Conservation (phyloP, 2,888 invertebrate species). For the Salticus scenicus region DNA sequence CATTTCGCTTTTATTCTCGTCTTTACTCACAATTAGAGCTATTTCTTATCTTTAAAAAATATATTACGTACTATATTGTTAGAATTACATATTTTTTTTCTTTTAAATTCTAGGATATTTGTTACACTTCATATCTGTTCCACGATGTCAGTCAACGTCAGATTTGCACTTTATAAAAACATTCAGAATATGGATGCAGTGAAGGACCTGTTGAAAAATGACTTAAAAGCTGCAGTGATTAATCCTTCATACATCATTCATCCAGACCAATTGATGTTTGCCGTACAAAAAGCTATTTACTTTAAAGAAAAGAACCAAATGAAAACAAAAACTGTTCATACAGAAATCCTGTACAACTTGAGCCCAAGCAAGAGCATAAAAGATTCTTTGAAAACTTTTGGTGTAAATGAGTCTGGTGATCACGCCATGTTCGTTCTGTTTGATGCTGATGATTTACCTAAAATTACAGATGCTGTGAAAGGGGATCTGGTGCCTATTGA, state of each 20-base stretch:
- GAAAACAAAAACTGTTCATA: constrained; percentile 40
- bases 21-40: too few species aligned
- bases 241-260: constrained; percentile 37
- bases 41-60: too few species aligned
- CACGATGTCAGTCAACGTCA: not conserved
- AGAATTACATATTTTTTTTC: too few species aligned
- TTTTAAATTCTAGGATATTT: too few species aligned
- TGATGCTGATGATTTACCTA: not conserved
- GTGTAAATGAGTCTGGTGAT: constrained; percentile 25
- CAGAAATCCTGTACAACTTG: constrained; percentile 47
- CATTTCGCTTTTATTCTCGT: too few species aligned
- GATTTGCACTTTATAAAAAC: constrained; percentile 17
- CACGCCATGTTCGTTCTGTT: constrained; percentile 36
- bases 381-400: constrained; percentile 40
- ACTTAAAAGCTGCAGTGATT: constrained; percentile 36
- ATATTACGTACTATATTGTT: too few species aligned
- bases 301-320: not conserved
- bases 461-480: constrained; percentile 11
- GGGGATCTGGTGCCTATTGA: constrained; percentile 8
- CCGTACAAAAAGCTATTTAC: constrained; percentile 28
- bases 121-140: too few species aligned
- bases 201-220: constrained; percentile 30
- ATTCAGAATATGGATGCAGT: constrained; percentile 51
- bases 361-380: constrained; percentile 43
- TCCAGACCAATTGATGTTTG: constrained; percentile 13